These are phyloP conservation scores for Lophura nycthemera DNA, from an alignment of 2,113 vertebrate species.

Conservation along the genomic window DNA sequence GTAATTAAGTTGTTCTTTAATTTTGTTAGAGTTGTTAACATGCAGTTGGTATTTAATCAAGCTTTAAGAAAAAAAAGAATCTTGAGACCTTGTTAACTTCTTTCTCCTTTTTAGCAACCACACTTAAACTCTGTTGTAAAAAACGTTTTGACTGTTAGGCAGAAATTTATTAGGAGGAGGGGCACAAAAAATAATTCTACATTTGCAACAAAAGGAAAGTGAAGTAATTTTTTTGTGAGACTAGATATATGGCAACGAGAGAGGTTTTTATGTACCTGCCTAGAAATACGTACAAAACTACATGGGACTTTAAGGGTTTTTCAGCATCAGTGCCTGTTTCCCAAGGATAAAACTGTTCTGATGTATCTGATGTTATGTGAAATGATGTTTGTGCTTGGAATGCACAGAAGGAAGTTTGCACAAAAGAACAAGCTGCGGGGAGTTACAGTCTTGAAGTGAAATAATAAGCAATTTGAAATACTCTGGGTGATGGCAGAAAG, in stretches of 20 bases:
- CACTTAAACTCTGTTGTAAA: neutral
- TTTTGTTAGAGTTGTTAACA: neutral
- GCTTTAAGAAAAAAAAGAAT: neutral
- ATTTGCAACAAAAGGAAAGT: neutral
- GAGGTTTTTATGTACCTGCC: neutral
- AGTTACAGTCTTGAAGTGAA: neutral
- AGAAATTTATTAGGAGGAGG: neutral
- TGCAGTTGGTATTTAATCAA: neutral
- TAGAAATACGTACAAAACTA: neutral
- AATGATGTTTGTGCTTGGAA: neutral
- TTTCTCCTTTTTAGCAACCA: neutral
- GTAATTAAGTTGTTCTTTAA: neutral
- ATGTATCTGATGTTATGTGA: neutral
- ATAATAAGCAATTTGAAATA: neutral
- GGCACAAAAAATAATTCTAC: neutral
- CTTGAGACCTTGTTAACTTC: neutral
- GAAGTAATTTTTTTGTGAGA: neutral
- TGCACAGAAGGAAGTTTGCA: accelerated
- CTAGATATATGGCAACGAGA: neutral
- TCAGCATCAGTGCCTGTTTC: neutral
- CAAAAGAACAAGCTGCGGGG: neutral
- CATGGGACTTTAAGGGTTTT: neutral
- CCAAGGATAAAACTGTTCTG: neutral
- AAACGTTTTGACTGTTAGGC: neutral
- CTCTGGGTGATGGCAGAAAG: neutral